Conservation (phyloP, 2,797 vertebrate genomes). For the Argentina silus region DNA sequence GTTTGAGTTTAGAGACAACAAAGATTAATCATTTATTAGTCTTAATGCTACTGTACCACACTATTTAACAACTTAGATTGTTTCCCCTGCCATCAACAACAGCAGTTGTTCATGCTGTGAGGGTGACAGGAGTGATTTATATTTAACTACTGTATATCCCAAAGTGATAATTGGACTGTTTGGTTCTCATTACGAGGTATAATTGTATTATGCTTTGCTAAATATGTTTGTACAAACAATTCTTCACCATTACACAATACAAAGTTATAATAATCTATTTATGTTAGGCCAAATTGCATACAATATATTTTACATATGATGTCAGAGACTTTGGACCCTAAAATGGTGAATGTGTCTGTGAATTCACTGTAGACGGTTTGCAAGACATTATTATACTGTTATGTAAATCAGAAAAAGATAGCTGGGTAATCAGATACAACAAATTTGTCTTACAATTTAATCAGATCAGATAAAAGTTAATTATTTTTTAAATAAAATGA, state of each 20-base stretch:
- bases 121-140: not conserved
- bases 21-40: conserved; percentile 19
- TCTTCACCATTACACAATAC: not conserved
- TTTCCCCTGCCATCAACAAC: not conserved
- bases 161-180: not conserved
- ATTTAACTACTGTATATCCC: not conserved
- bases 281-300: not conserved
- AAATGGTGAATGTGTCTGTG: conserved; percentile 12
- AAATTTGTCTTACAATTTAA: too few relatives aligned
- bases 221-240: conserved; percentile 26
- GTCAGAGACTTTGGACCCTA: conserved; percentile 9
- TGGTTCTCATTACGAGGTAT: not conserved
- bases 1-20: conserved; percentile 11
- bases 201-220: not conserved
- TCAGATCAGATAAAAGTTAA: too few relatives aligned
- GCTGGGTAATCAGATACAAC: too few relatives aligned
- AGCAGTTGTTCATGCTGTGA: not conserved
- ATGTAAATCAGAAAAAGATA: conserved; percentile 11
- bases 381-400: not conserved
- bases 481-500: too few relatives aligned
- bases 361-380: conserved; percentile 17
- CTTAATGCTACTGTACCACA: conserved; percentile 13
- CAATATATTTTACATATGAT: conserved; percentile 32
- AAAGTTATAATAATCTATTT: conserved; percentile 15
- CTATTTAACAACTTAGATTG: conserved; percentile 3